Percentiles rank a stretch among this genome's conserved stretches.
These are phyloP conservation scores for Patella caerulea DNA, from an alignment of 2,888 invertebrate species.

Conservation along the genomic window DNA sequence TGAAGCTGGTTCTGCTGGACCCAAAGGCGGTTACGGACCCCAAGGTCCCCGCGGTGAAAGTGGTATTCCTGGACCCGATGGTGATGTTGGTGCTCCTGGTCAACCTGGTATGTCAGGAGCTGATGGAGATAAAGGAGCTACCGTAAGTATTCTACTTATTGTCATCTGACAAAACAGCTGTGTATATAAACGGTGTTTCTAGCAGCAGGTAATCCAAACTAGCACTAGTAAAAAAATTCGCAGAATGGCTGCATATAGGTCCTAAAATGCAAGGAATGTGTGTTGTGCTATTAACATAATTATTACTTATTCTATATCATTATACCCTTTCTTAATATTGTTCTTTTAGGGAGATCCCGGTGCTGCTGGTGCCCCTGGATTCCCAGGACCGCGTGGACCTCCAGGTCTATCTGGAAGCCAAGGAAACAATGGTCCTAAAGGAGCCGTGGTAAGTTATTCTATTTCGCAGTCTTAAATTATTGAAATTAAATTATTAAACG, in stretches of 20 bases:
- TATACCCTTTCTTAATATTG: neutral
- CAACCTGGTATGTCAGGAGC: constrained; percentile 54
- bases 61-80: constrained; percentile 54
- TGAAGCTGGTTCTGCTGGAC: constrained; percentile 54
- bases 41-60: constrained; percentile 61
- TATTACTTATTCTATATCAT: too few relatives aligned
- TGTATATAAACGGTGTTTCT: too few relatives aligned
- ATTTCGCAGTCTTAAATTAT: too few relatives aligned
- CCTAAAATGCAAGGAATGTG: too few relatives aligned
- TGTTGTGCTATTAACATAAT: too few relatives aligned
- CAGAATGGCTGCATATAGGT: too few relatives aligned
- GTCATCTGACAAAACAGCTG: too few relatives aligned
- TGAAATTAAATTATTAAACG: too few relatives aligned
- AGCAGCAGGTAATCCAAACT: too few relatives aligned
- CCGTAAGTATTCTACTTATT: constrained; percentile 39
- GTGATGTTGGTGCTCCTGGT: constrained; percentile 55
- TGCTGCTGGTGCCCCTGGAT: constrained; percentile 48
- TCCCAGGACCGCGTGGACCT: constrained; percentile 59
- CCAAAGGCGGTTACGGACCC: constrained; percentile 58
- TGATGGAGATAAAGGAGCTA: constrained; percentile 58
- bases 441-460: constrained; percentile 48
- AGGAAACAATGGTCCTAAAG: constrained; percentile 55
- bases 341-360: constrained; percentile 46
- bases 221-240: too few relatives aligned
- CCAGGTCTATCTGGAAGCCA: constrained; percentile 55